phyloP scores from a whole-genome alignment of 2,888 invertebrate species.

The Exephanes ischioxanthus region DNA sequence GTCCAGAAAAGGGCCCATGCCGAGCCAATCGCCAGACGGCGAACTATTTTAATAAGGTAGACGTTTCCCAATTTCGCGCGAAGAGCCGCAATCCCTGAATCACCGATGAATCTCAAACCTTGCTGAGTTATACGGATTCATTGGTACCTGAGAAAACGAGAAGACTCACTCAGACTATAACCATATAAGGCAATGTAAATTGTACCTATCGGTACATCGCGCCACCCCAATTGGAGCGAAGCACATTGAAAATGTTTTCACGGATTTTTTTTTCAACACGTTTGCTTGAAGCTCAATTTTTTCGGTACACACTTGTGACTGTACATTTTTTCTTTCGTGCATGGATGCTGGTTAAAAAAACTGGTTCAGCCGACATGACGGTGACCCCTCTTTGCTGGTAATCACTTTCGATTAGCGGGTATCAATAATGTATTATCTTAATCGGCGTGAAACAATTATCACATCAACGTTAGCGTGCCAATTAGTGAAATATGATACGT shows the following conservation, averaged over 20 bases:
- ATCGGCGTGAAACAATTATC: slow-evolving; percentile 63
- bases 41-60: slow-evolving; percentile 78
- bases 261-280: not conserved
- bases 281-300: not conserved
- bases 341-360: not conserved
- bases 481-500: slow-evolving; percentile 64
- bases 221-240: not conserved
- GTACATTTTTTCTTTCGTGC: not conserved
- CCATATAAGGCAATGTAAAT: slow-evolving; percentile 52
- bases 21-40: slow-evolving; percentile 58
- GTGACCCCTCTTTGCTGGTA: slow-evolving; percentile 10
- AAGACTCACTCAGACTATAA: slow-evolving; percentile 39
- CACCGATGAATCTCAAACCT: slow-evolving; percentile 59
- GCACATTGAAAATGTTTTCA: slow-evolving; percentile 25
- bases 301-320: not conserved
- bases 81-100: slow-evolving; percentile 56
- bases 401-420: slow-evolving; percentile 52
- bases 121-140: slow-evolving; percentile 48
- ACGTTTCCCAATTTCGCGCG: slow-evolving; percentile 74
- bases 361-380: not conserved
- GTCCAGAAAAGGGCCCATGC: slow-evolving; percentile 35
- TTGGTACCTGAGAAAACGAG: slow-evolving; percentile 42
- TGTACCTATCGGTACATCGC: slow-evolving; percentile 14
- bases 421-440: slow-evolving; percentile 54
- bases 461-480: slow-evolving; percentile 50